phyloP scores from a whole-genome alignment of 2,888 invertebrate genomes.

The Luperina nickerlii region DNA sequence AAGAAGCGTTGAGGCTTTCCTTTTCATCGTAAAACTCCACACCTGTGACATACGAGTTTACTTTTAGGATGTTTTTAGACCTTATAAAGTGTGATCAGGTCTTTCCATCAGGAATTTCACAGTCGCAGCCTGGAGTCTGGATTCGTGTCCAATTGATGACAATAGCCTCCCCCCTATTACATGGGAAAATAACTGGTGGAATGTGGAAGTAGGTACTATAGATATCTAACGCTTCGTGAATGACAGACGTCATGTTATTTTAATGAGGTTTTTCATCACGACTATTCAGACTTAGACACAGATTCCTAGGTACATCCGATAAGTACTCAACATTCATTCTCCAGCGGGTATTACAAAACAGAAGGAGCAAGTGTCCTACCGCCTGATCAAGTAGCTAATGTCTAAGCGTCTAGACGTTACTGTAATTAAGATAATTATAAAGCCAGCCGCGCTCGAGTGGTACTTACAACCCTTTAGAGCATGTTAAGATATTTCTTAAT shows the following conservation, averaged over 20 bases:
- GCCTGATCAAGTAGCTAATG: constrained; percentile 68
- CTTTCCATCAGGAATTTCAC: not conserved
- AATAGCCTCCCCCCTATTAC: too few species aligned
- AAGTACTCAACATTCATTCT: not conserved
- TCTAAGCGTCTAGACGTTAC: constrained; percentile 81
- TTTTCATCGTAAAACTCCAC: not conserved
- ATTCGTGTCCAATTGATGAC: not conserved
- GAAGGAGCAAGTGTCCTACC: constrained; percentile 50
- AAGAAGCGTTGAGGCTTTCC: constrained; percentile 32
- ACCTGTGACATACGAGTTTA: not conserved
- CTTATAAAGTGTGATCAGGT: not conserved
- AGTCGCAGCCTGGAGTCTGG: not conserved
- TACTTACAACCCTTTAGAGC: constrained; percentile 84
- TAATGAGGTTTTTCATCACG: not conserved
- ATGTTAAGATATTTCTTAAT: constrained; percentile 80
- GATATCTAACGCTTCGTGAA: not conserved
- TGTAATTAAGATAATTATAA: constrained; percentile 83
- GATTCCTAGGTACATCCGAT: constrained; percentile 16
- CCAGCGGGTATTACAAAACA: constrained; percentile 29
- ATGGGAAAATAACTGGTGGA: not conserved
- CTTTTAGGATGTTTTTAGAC: not conserved
- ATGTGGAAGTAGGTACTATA: not conserved
- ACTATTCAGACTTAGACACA: not conserved
- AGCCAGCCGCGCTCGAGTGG: constrained; percentile 72
- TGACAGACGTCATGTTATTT: not conserved